Conservation (phyloP, 2,113 vertebrate genomes). For the Microtus ochrogaster region DNA sequence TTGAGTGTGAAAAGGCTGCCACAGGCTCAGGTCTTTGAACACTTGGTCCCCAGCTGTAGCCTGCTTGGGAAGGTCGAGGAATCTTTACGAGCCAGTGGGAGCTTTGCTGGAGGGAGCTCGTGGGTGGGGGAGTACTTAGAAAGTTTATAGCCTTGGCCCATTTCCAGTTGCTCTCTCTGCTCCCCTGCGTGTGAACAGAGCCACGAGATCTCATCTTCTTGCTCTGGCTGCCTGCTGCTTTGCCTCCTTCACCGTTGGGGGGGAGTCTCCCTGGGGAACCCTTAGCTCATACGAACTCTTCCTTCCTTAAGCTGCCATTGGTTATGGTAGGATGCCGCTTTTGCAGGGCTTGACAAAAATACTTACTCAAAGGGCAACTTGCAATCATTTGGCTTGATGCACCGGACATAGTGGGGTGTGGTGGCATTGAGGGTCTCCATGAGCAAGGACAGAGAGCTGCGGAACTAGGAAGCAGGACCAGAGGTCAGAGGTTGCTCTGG, state of each 20-base stretch:
- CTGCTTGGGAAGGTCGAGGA: not conserved
- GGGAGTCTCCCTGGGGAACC: not conserved
- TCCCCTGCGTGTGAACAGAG: not conserved
- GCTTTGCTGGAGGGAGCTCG: not conserved
- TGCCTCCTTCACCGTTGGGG: not conserved
- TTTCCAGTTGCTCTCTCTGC: not conserved
- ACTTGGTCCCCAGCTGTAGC: not conserved
- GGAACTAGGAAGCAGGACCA: slow-evolving; percentile 88
- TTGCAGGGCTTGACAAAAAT: not conserved
- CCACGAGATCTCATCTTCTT: not conserved
- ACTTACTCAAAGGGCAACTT: slow-evolving; percentile 97
- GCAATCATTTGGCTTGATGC: slow-evolving; percentile 98
- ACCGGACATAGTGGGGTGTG: slow-evolving; percentile 97
- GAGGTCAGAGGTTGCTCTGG: not conserved
- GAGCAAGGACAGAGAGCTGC: slow-evolving; percentile 93
- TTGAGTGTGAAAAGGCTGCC: not conserved
- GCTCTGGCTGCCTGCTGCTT: not conserved
- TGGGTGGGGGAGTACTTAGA: not conserved
- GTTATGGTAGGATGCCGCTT: not conserved
- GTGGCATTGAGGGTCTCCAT: slow-evolving; percentile 97
- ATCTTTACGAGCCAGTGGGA: not conserved
- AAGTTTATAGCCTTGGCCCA: not conserved
- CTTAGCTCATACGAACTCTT: not conserved
- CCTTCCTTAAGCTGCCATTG: not conserved
- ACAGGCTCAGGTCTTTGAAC: not conserved